These are phyloP conservation scores for Apocheima hispidaria DNA, from an alignment of 2,888 invertebrate species.

Conservation along the genomic window DNA sequence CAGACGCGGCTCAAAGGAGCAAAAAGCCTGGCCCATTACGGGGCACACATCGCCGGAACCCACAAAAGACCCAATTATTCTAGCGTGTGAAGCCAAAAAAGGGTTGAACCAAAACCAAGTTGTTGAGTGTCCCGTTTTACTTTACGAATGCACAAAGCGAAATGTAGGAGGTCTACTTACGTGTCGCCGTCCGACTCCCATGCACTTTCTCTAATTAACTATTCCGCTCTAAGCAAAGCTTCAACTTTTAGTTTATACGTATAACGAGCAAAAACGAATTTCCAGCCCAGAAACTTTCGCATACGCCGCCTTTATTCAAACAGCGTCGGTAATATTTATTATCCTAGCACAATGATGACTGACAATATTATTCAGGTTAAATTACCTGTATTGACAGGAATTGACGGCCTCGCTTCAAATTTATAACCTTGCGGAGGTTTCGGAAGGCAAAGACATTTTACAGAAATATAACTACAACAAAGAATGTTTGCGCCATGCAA, in stretches of 20 bases:
- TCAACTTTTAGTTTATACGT: conserved; percentile 10
- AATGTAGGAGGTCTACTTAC: conserved; percentile 44
- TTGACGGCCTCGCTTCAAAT: conserved; percentile 59
- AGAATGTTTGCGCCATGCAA: conserved; percentile 3
- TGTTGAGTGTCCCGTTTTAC: conserved; percentile 64
- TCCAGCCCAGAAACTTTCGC: conserved; percentile 15
- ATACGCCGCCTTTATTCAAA: conserved; percentile 24
- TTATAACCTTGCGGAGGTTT: conserved; percentile 52
- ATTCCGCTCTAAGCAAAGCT: conserved; percentile 14
- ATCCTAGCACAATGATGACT: conserved; percentile 50
- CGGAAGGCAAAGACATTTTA: conserved; percentile 35
- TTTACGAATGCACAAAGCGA: conserved; percentile 53
- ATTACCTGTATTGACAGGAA: conserved; percentile 52
- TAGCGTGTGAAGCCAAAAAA: conserved; percentile 75
- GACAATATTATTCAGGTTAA: conserved; percentile 57
- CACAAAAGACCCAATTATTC: conserved; percentile 81
- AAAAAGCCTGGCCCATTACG: conserved; percentile 73
- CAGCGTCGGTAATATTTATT: conserved; percentile 43
- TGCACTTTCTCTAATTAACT: conserved; percentile 28
- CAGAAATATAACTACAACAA: conserved; percentile 16
- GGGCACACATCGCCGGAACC: conserved; percentile 72
- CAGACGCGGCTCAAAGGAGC: conserved; percentile 65
- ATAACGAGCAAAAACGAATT: conserved; percentile 17
- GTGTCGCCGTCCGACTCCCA: conserved; percentile 17
- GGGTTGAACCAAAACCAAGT: conserved; percentile 71